Evolutionary conservation across 2,113 vertebrate species (phyloP), one percentile per base, ranked within the genome.

Genomic region (Eulemur rufifrons): DNA sequence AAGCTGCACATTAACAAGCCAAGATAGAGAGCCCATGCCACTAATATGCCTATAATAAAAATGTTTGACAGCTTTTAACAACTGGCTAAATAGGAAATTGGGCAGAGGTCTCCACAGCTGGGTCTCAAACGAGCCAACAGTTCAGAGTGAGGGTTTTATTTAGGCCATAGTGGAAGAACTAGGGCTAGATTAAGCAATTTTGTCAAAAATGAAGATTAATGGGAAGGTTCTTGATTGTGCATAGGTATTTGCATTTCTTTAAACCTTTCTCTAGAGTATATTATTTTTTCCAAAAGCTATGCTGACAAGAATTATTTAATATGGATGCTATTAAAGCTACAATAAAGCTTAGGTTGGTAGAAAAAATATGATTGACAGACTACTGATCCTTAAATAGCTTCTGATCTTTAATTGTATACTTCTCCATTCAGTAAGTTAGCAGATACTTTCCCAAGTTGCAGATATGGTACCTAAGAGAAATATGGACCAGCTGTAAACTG

Each of bases 51-150:
- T 81, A 39, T 12, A 47, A 68, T 80, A 81, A 71, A 95, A 85
- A 66, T 42, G 10, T 83, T 21, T 77, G 45, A n/a, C 45, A 89
- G 78, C 17, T 95, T 90, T 91, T 66, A 88, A 86, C 61, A 95
- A 47, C 14, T 83, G 69, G 23, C 45, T 82, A 78, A 61, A 18
- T 59, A 39, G 59, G 52, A 89, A 82, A 71, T 17, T 83, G 17
- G 6, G 14, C 15, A 82, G 61, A 81, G 27, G 45, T 90, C 81
- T 83, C 69, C 86, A 29, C 69, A 94, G 63, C 74, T 29, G 47
- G 63, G 50, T 89, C 39, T 80, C 92, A 92, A 93, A 93, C 61
- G 21, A 87, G 39, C 68, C 83, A 89, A 85, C n/a, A 86, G 80
- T 86, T 69, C 23, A 82, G 29, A 47, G 7, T 76, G 81, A 87